Evolutionary conservation across 2,113 vertebrate genomes (phyloP).

Genomic region (Psittacara wagleri): DNA sequence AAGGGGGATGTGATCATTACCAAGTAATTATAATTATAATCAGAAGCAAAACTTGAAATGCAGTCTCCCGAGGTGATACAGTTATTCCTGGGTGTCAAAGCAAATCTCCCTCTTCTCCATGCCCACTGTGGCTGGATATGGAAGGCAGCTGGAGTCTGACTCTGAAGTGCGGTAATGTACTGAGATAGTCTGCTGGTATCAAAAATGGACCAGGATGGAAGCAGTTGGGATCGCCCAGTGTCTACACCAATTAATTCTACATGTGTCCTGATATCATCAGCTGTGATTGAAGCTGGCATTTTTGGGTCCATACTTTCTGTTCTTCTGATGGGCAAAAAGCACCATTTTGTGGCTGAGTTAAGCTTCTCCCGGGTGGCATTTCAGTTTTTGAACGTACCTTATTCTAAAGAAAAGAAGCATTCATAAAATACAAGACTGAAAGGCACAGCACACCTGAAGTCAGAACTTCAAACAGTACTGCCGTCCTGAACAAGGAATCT

Average conservation of each 20-base stretch:
- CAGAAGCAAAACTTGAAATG: conserved; percentile 38
- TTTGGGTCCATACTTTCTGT: background rate
- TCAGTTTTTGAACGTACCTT: background rate
- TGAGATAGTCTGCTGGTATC: background rate
- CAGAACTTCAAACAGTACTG: background rate
- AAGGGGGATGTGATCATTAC: conserved; percentile 37
- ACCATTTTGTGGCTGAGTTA: background rate
- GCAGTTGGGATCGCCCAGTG: background rate
- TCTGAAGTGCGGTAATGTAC: background rate
- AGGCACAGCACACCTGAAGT: fast-evolving
- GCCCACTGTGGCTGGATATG: background rate
- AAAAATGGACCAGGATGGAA: background rate
- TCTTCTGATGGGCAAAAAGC: background rate
- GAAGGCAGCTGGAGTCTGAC: background rate
- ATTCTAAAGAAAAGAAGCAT: background rate
- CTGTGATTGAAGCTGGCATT: background rate
- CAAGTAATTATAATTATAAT: conserved; percentile 60
- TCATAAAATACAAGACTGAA: background rate
- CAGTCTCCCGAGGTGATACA: conserved; percentile 19
- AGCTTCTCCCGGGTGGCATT: background rate
- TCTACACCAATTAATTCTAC: background rate
- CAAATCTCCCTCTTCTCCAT: background rate
- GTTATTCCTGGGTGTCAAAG: conserved; percentile 34
- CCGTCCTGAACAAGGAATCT: background rate
- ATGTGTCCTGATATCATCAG: background rate